Base-by-base conservation (phyloP, 2,113 vertebrate genomes). In the Pseudonaja textilis region DNA sequence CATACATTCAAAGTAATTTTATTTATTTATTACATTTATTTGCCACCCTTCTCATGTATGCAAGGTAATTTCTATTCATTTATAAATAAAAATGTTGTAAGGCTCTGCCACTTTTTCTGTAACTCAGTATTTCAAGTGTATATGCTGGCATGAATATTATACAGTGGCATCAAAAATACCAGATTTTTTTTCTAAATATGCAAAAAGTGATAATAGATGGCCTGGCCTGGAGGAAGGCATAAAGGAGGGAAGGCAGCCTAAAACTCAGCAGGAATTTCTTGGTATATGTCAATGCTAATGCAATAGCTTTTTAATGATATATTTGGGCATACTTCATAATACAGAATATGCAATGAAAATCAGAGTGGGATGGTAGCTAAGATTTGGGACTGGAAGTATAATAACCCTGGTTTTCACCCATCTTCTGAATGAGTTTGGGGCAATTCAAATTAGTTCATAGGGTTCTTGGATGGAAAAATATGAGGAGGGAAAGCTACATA, bases 81-180 rank as follows among this genome's bases (percentile, higher is more conserved):
- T 59, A 93, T 90, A 86, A 26, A 64, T 57, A 0, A 93, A n/a
- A 87, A 42, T 47, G 0, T 56, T 93, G 91, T 92, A 39, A 57
- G 1, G 69, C 2, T 93, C 16, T 54, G 85, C 1, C 3, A 93
- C 12, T 95, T 87, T 93, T 16, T 11, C 22, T 5, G 18, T 12
- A 69, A 52, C 45, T 74, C 29, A 74, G 7, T 54, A 34, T 55
- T 90, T 93, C 89, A 91, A 93, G 93, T 81, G 34, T 42, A 90
- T 85, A 29, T 0, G 47, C 4, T 1, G 50, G 4, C 10, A 64
- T 55, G 81, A 64, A 95, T 59, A 1, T 69, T 64, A 16, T 3
- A 25, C 52, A 2, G n/a, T 3, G 0, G 2, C n/a, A 87, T 34
- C 1, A 86, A 11, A 89, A 47, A 85, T 42, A 9, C 7, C 18